phyloP scores from a whole-genome alignment of 2,888 invertebrate genomes.

The Mechanitis mazaeus region DNA sequence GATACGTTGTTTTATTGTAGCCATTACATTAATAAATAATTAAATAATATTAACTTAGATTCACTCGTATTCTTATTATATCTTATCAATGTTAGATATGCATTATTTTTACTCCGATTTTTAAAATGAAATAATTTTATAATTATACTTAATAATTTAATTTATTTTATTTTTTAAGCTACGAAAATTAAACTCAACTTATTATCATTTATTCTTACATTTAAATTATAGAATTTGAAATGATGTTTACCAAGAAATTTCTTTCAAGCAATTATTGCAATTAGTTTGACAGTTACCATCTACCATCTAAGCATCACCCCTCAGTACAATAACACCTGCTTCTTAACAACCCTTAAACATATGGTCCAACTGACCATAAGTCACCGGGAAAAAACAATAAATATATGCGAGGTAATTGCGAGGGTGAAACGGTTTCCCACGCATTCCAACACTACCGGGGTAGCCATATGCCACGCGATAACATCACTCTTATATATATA shows the following conservation, averaged over 20 bases:
- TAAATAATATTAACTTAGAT: background rate
- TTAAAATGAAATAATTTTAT: no score
- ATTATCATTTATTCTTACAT: no score
- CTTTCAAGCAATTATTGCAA: background rate
- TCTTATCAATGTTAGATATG: no score
- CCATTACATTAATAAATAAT: background rate
- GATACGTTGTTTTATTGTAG: conserved; percentile 15
- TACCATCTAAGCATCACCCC: conserved; percentile 5
- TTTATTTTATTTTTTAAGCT: no score
- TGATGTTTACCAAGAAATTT: no score
- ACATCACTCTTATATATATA: conserved; percentile 40
- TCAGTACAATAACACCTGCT: conserved; percentile 25
- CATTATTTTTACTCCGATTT: no score
- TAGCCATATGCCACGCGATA: conserved; percentile 53
- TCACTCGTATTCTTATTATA: no score
- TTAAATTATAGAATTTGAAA: no score
- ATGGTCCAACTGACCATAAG: conserved; percentile 67
- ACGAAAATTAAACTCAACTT: no score
- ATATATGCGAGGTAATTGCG: conserved; percentile 46
- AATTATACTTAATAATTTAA: no score
- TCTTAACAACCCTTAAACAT: conserved; percentile 42
- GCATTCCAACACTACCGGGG: conserved; percentile 60
- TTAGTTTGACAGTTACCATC: background rate
- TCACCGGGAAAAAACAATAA: conserved; percentile 59
- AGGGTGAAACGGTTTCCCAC: conserved; percentile 66